Percentiles rank a stretch among this genome's conserved stretches.
These are phyloP conservation scores for Panulirus ornatus DNA, from an alignment of 1,140 invertebrate species.

Conservation along the genomic window DNA sequence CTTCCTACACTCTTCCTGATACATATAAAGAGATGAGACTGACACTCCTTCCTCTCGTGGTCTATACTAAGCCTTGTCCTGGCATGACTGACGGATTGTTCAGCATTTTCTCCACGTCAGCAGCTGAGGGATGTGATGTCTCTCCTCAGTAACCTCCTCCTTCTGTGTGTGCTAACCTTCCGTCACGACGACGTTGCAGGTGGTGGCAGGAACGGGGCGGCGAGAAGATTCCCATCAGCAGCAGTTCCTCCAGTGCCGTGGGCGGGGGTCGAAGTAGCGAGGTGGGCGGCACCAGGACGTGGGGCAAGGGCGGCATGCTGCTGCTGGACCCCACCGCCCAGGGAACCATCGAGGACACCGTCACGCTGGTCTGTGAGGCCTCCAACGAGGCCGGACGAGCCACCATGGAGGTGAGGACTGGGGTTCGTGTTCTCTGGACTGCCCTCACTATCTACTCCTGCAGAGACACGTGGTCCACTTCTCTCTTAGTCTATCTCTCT, in stretches of 20 bases:
- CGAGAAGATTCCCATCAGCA: constrained; percentile 32
- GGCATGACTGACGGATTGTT: too few relatives aligned
- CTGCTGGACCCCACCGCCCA: constrained; percentile 19
- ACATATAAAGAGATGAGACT: too few relatives aligned
- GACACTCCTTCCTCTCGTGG: too few relatives aligned
- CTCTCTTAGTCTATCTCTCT: too few relatives aligned
- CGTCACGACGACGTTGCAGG: constrained; percentile 20
- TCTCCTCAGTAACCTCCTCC: too few relatives aligned
- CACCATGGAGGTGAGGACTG: constrained; percentile 43
- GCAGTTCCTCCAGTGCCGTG: neutral
- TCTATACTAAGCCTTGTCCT: too few relatives aligned
- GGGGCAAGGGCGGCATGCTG: constrained; percentile 13
- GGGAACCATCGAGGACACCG: neutral
- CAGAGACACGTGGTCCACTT: too few relatives aligned
- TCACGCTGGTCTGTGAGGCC: constrained; percentile 44
- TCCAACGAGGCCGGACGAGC: constrained; percentile 51
- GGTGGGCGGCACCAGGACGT: constrained; percentile 12
- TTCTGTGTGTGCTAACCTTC: too few relatives aligned
- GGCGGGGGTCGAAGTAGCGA: neutral
- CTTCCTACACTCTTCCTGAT: too few relatives aligned
- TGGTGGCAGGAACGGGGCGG: constrained; percentile 56
- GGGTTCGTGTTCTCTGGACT: constrained; percentile 6
- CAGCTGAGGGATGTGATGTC: too few relatives aligned
- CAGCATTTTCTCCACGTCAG: too few relatives aligned
- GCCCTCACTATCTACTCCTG: too few relatives aligned